These are phyloP conservation scores for Rhopalosiphum maidis DNA, from an alignment of 1,140 invertebrate species.

Conservation along the genomic window DNA sequence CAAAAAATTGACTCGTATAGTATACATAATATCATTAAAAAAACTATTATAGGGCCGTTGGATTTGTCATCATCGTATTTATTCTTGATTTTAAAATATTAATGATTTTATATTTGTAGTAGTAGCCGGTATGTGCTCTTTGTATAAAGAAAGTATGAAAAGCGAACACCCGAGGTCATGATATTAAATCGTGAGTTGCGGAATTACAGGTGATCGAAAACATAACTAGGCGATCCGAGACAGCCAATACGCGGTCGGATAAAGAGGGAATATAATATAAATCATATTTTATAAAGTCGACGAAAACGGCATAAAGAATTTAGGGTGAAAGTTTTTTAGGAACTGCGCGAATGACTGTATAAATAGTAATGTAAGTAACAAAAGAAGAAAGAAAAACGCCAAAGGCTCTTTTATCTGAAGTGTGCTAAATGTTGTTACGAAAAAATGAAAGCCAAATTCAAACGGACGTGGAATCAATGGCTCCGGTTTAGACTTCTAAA, in stretches of 20 bases:
- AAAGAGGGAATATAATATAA: not conserved
- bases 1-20: not conserved
- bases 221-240: not conserved
- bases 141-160: not conserved
- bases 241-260: not conserved
- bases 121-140: not conserved
- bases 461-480: not conserved
- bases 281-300: not conserved
- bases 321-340: not conserved
- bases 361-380: not conserved
- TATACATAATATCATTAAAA: not conserved
- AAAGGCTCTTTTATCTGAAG: not conserved
- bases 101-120: not conserved
- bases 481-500: not conserved
- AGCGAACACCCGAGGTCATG: not conserved
- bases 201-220: not conserved
- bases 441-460: not conserved
- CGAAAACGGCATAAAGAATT: not conserved
- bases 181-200: slow-evolving; percentile 23
- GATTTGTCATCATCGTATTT: not conserved
- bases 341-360: not conserved
- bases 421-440: not conserved
- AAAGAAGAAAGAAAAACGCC: not conserved
- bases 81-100: not conserved
- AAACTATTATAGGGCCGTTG: not conserved